Evolutionary conservation across 2,888 invertebrate genomes (phyloP).

Genomic region (Trichogramma evanescens): DNA sequence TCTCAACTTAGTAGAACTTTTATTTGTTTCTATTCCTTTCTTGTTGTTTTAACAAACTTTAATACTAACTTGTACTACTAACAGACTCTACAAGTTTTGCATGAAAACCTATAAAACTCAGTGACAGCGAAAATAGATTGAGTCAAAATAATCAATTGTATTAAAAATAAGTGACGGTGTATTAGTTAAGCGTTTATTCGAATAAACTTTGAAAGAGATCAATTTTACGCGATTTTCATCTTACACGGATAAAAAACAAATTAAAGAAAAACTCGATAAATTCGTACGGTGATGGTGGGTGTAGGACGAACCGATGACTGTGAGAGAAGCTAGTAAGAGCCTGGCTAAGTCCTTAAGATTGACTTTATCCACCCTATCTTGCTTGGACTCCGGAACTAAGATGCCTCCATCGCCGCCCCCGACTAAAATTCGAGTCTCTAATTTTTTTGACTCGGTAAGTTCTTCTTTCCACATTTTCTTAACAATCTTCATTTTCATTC

Average conservation of each 20-base stretch:
- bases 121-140: no score
- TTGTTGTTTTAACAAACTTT: not conserved
- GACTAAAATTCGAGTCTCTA: conserved; percentile 34
- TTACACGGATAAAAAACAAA: no score
- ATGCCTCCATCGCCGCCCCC: conserved; percentile 41
- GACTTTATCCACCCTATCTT: conserved; percentile 39
- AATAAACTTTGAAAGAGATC: not conserved
- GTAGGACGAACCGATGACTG: conserved; percentile 34
- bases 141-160: no score
- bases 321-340: conserved; percentile 34
- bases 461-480: not conserved
- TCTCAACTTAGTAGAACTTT: not conserved
- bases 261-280: conserved; percentile 23
- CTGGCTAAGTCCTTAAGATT: conserved; percentile 37
- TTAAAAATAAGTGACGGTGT: no score
- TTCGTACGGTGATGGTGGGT: conserved; percentile 34
- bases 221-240: not conserved
- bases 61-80: no score
- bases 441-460: conserved; percentile 28
- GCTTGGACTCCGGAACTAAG: conserved; percentile 34
- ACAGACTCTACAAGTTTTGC: no score
- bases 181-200: no score
- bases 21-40: not conserved
- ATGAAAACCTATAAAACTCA: no score
- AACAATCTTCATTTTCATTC: not conserved